These are phyloP conservation scores for Anguilla megastoma DNA, from an alignment of 2,797 vertebrate genomes.

Conservation along the genomic window DNA sequence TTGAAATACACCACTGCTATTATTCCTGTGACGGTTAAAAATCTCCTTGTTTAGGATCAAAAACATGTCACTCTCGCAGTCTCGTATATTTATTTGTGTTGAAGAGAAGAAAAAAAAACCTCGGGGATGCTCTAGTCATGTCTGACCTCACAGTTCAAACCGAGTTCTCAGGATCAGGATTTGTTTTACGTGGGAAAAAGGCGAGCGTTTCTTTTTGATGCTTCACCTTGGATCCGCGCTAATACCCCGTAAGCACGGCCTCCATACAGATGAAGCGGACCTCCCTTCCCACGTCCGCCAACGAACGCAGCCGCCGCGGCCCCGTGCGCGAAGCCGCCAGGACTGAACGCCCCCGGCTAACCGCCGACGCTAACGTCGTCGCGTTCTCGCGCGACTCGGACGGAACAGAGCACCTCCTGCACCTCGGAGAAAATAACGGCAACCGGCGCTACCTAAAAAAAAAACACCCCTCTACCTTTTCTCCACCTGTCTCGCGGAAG, in stretches of 20 bases:
- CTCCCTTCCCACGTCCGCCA: not conserved
- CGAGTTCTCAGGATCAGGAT: not conserved
- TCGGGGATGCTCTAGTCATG: not conserved
- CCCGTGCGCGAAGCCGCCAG: not conserved
- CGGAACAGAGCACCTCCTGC: constrained; percentile 21
- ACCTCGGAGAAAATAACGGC: constrained; percentile 17
- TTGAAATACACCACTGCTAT: not conserved
- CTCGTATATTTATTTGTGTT: not conserved
- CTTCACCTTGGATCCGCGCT: not conserved
- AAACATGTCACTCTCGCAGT: not conserved
- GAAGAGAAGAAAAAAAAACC: not conserved
- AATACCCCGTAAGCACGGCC: not conserved
- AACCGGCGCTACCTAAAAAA: not conserved
- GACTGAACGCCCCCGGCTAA: not conserved
- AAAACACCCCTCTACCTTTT: not conserved
- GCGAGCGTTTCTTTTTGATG: constrained; percentile 1
- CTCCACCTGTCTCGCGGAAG: not conserved
- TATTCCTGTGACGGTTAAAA: not conserved
- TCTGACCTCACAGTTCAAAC: not conserved
- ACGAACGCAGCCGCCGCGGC: not conserved
- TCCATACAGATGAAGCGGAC: not conserved
- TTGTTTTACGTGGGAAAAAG: not conserved
- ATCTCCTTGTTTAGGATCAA: not conserved
- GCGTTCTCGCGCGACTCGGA: constrained; percentile 1
- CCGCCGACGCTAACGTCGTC: not conserved